Percentiles rank a stretch among this genome's conserved stretches.
Evolutionary conservation across 2,888 invertebrate genomes (phyloP).

Genomic region (Elysia crispata): DNA sequence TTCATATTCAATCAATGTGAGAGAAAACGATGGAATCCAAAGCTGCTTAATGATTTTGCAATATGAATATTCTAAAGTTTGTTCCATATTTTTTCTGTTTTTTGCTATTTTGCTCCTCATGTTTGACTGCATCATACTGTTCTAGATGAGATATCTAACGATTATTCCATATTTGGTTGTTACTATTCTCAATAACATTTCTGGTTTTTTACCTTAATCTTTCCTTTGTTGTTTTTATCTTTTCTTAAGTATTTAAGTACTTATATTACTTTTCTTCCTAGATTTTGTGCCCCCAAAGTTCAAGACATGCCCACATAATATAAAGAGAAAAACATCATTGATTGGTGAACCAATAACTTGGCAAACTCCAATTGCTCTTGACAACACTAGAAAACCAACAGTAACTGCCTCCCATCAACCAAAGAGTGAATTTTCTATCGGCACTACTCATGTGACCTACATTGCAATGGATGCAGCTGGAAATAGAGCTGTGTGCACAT

Average conservation of each 20-base stretch:
- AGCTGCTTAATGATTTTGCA: too few species aligned
- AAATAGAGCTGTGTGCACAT: slow-evolving; percentile 64
- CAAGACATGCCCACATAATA: slow-evolving; percentile 63
- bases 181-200: not conserved
- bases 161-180: too few species aligned
- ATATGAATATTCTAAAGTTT: too few species aligned
- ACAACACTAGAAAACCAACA: slow-evolving; percentile 61
- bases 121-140: too few species aligned
- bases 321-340: slow-evolving; percentile 58
- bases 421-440: slow-evolving; percentile 59
- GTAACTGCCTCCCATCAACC: slow-evolving; percentile 58
- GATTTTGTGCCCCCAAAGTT: slow-evolving; percentile 66
- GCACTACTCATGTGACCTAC: slow-evolving; percentile 61
- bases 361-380: slow-evolving; percentile 63
- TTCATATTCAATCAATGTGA: too few species aligned
- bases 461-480: slow-evolving; percentile 67
- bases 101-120: too few species aligned
- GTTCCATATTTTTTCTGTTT: too few species aligned
- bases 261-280: slow-evolving; percentile 48
- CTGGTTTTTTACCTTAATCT: not conserved
- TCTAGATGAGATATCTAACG: too few species aligned
- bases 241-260: not conserved
- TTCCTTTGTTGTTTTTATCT: not conserved
- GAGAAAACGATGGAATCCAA: too few species aligned
- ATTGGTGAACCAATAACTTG: slow-evolving; percentile 60